Evolutionary conservation across 2,113 vertebrate species (phyloP).

Genomic region (Cisticola juncidis): DNA sequence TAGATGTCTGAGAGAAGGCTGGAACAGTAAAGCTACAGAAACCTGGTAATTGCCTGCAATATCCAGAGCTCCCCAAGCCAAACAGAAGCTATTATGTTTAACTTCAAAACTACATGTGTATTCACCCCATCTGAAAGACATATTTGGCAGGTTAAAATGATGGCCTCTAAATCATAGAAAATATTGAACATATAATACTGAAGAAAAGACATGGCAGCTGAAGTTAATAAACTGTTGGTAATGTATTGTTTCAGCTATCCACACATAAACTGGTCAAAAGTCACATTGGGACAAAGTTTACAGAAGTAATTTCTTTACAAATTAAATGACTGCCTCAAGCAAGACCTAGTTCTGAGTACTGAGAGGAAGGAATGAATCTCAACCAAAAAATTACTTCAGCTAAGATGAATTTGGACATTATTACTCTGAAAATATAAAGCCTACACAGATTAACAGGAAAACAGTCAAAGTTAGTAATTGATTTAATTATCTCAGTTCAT

Average conservation of each 20-base stretch:
- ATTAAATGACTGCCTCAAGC: constrained; percentile 29
- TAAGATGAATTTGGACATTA: constrained; percentile 1
- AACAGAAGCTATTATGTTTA: not conserved
- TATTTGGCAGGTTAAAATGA: not conserved
- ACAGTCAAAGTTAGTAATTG: not conserved
- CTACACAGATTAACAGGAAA: not conserved
- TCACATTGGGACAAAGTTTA: not conserved
- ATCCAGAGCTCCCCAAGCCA: not conserved
- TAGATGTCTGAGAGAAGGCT: not conserved
- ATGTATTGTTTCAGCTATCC: not conserved
- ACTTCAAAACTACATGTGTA: not conserved
- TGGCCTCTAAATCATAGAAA: not conserved
- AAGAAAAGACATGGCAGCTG: not conserved
- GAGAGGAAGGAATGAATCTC: not conserved
- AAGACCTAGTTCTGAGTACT: not conserved
- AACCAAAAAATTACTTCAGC: not conserved
- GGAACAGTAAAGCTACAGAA: not conserved
- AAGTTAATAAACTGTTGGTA: not conserved
- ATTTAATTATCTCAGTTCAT: constrained; percentile 36
- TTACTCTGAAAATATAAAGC: constrained; percentile 7
- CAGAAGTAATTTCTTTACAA: constrained; percentile 18
- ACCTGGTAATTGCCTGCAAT: not conserved
- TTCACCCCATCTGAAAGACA: not conserved
- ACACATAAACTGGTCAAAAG: not conserved
- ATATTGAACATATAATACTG: not conserved